Percentiles rank a stretch among this genome's conserved stretches.
Evolutionary conservation across 2,113 vertebrate genomes (phyloP).

Genomic region (Pyrgilauda ruficollis): DNA sequence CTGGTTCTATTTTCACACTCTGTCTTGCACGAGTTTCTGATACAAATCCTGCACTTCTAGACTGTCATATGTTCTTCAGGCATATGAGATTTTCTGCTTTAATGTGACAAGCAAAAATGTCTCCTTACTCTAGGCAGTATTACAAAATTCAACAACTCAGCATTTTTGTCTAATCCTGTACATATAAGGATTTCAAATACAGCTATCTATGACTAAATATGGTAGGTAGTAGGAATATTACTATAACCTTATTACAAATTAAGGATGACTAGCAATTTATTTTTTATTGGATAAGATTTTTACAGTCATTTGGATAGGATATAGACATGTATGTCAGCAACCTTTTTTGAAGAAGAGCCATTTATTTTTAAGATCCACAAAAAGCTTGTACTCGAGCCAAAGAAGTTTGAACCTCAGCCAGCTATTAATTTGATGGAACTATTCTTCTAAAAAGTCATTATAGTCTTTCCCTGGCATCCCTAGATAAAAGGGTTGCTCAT

Average conservation of each 20-base stretch:
- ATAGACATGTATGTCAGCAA: background rate
- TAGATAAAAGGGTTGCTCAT: background rate
- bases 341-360: background rate
- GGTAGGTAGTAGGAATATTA: background rate
- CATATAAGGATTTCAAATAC: background rate
- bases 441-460: constrained; percentile 12
- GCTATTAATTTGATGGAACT: background rate
- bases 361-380: background rate
- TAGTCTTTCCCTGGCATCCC: background rate
- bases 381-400: background rate
- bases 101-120: background rate
- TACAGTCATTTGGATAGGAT: background rate
- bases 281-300: background rate
- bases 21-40: background rate
- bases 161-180: background rate
- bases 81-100: background rate
- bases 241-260: background rate
- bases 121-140: background rate
- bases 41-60: background rate
- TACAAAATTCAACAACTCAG: background rate
- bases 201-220: background rate
- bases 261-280: rapidly evolving
- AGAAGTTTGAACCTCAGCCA: background rate
- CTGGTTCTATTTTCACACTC: background rate
- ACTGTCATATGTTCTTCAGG: background rate